phyloP scores from a whole-genome alignment of 2,113 vertebrate genomes.

The Hystrix brachyura region DNA sequence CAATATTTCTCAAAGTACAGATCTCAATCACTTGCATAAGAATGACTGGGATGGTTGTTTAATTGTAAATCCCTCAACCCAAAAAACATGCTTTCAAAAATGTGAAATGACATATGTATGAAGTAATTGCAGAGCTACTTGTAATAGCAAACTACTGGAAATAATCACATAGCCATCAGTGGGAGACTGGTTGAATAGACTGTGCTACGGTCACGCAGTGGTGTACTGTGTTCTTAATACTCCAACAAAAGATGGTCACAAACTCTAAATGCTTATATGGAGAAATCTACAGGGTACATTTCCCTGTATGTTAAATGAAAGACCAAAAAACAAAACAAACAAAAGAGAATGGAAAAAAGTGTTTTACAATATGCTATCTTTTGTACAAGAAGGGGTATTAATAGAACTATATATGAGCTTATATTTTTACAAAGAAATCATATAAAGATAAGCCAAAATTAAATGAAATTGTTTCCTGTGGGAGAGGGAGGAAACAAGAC shows the following conservation, averaged over 20 bases:
- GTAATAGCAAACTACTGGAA: slow-evolving; percentile 15
- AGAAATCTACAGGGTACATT: background rate
- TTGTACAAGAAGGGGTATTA: background rate
- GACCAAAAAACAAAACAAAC: background rate
- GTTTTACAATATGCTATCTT: background rate
- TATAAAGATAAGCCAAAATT: background rate
- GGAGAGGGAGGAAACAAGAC: background rate
- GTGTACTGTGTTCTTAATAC: background rate
- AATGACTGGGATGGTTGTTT: background rate
- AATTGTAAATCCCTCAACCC: slow-evolving; percentile 5
- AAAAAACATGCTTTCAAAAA: slow-evolving; percentile 37
- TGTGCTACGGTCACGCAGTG: background rate
- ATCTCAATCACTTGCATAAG: background rate
- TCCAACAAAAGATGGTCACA: background rate
- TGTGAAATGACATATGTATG: background rate
- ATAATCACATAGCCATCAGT: background rate
- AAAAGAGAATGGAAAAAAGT: background rate
- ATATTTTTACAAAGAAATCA: slow-evolving; percentile 40
- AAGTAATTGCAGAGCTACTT: background rate
- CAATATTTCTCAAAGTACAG: background rate
- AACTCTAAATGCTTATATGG: background rate
- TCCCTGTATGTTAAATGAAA: background rate
- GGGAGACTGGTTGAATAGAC: background rate
- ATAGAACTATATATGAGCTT: background rate
- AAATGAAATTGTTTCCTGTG: slow-evolving; percentile 1